These are phyloP conservation scores for Bergia sp. DNA, from an alignment of 92 coral and sea anemone genomes.

Conservation along the genomic window DNA sequence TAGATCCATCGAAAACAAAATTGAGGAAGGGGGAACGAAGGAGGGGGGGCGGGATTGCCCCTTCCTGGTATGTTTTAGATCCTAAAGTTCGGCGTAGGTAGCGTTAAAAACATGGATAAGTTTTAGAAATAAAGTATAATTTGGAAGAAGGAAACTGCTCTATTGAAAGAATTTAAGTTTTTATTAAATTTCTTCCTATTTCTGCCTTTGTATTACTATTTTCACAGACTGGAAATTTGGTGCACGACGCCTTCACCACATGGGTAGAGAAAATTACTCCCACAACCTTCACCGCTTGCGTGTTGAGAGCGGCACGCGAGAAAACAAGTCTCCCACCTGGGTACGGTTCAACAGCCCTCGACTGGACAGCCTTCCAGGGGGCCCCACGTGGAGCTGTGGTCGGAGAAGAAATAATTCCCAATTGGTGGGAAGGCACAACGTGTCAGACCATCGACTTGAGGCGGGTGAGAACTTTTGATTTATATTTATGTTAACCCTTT, in stretches of 20 bases:
- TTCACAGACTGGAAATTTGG: neutral
- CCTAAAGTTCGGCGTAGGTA: too few relatives aligned
- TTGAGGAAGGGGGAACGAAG: too few relatives aligned
- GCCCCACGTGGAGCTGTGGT: constrained; percentile 77
- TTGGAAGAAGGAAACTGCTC: too few relatives aligned
- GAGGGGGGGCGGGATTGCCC: too few relatives aligned
- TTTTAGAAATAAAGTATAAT: too few relatives aligned
- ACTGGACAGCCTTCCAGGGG: constrained; percentile 84
- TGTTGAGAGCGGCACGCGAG: constrained; percentile 74
- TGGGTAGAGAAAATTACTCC: constrained; percentile 75
- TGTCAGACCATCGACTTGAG: constrained; percentile 65
- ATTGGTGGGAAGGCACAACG: constrained; percentile 89
- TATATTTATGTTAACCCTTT: too few relatives aligned
- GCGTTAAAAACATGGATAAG: too few relatives aligned
- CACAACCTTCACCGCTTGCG: constrained; percentile 70
- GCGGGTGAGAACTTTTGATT: constrained; percentile 38
- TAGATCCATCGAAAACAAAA: too few relatives aligned
- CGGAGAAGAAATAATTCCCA: constrained; percentile 64
- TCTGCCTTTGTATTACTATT: neutral
- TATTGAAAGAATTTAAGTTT: too few relatives aligned
- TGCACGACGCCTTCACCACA: constrained; percentile 66
- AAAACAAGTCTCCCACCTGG: constrained; percentile 66
- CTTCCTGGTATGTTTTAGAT: too few relatives aligned
- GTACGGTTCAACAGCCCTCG: constrained; percentile 64
- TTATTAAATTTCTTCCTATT: too few relatives aligned